Conservation (phyloP, 2,113 vertebrate species). For the Oophaga pumilio region DNA sequence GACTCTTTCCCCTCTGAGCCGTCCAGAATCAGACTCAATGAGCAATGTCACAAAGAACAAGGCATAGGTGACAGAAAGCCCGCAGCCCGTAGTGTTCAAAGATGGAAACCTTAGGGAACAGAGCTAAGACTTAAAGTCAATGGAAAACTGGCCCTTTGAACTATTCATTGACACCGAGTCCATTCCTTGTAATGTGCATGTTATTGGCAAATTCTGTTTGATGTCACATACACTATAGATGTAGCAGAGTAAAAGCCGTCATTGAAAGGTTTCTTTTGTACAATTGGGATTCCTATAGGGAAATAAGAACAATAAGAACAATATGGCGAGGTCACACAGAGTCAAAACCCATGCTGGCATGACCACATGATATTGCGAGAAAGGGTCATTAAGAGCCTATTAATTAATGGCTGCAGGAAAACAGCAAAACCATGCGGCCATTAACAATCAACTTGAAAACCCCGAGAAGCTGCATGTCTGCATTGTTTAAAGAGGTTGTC, state of each 20-base stretch:
- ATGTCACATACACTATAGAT: background rate
- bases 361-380: too few relatives aligned
- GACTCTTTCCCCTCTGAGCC: constrained; percentile 53
- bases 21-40: constrained; percentile 4
- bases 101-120: background rate
- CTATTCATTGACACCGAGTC: background rate
- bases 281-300: background rate
- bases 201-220: background rate
- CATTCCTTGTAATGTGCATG: background rate
- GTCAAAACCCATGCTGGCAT: too few relatives aligned
- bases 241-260: background rate
- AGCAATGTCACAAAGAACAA: background rate
- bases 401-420: too few relatives aligned
- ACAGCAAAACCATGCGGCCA: too few relatives aligned
- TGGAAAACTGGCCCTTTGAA: background rate
- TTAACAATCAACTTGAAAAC: too few relatives aligned
- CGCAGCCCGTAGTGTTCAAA: background rate
- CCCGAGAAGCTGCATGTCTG: too few relatives aligned
- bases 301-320: too few relatives aligned
- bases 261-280: background rate
- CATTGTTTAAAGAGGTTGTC: too few relatives aligned
- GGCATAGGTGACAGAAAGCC: background rate
- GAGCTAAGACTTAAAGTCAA: background rate
- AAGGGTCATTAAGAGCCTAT: too few relatives aligned
- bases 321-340: too few relatives aligned